Evolutionary conservation across 53 echinoderm and acorn worm genomes (phyloP).

Genomic region (Patiria pectinifera): DNA sequence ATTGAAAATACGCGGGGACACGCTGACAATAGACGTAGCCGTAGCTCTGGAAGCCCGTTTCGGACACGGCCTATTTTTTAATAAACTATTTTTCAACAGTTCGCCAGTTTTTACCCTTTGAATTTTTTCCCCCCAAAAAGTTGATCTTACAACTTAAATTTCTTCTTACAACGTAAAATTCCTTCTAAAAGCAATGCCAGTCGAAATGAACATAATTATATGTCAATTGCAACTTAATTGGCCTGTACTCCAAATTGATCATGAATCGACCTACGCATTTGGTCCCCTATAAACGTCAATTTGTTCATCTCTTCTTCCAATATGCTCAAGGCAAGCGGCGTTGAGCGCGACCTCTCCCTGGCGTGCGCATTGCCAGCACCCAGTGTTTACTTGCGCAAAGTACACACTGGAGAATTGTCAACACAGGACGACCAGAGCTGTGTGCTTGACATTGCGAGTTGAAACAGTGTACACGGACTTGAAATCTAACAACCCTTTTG

Average conservation of each 20-base stretch:
- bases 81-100: too few relatives aligned
- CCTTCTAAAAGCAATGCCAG: too few relatives aligned
- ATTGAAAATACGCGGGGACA: too few relatives aligned
- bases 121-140: too few relatives aligned
- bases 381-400: slow-evolving; percentile 39
- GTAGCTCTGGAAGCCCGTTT: too few relatives aligned
- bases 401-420: slow-evolving; percentile 27
- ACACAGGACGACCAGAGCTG: background rate
- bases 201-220: too few relatives aligned
- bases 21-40: too few relatives aligned
- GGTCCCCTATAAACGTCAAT: background rate
- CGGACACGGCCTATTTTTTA: too few relatives aligned
- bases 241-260: background rate
- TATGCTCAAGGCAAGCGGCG: background rate
- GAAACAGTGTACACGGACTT: slow-evolving; percentile 11
- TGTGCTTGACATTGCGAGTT: slow-evolving; percentile 31
- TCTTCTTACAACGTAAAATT: too few relatives aligned
- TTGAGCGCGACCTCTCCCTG: background rate
- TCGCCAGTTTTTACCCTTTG: too few relatives aligned
- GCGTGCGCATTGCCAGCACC: background rate
- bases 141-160: too few relatives aligned
- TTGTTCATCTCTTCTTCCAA: background rate
- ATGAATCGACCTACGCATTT: background rate
- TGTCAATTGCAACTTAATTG: background rate
- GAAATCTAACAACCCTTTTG: slow-evolving; percentile 21